Conservation (phyloP, 2,888 invertebrate genomes). For the Stenodema calcarata region DNA sequence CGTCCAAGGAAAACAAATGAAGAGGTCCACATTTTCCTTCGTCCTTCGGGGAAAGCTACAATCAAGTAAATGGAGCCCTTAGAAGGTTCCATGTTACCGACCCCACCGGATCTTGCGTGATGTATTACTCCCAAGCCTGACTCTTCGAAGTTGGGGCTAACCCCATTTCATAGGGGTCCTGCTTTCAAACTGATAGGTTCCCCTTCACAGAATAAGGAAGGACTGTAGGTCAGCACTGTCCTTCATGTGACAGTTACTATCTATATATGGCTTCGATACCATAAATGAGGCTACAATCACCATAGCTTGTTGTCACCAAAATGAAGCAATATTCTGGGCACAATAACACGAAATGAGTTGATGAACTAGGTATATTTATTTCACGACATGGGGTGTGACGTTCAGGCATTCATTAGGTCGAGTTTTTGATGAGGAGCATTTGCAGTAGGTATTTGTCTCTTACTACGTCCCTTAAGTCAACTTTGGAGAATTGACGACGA, state of each 20-base stretch:
- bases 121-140: not conserved
- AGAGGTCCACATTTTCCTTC: constrained; percentile 22
- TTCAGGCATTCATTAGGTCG: too few species aligned
- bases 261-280: not conserved
- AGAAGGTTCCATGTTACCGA: not conserved
- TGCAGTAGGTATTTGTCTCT: too few species aligned
- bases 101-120: not conserved
- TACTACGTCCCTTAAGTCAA: too few species aligned
- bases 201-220: not conserved
- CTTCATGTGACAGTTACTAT: not conserved
- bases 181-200: constrained; percentile 38
- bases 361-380: too few species aligned
- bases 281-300: too few species aligned
- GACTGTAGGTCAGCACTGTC: not conserved
- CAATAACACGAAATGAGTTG: too few species aligned
- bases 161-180: not conserved
- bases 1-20: constrained; percentile 32
- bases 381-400: too few species aligned
- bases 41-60: constrained; percentile 10
- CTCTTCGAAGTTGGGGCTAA: not conserved
- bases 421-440: too few species aligned
- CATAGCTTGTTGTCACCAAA: too few species aligned
- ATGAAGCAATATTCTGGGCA: too few species aligned
- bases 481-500: too few species aligned
- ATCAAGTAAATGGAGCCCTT: constrained; percentile 42